Conservation (phyloP, 2,888 invertebrate genomes). For the Epistrophe grossulariae region DNA sequence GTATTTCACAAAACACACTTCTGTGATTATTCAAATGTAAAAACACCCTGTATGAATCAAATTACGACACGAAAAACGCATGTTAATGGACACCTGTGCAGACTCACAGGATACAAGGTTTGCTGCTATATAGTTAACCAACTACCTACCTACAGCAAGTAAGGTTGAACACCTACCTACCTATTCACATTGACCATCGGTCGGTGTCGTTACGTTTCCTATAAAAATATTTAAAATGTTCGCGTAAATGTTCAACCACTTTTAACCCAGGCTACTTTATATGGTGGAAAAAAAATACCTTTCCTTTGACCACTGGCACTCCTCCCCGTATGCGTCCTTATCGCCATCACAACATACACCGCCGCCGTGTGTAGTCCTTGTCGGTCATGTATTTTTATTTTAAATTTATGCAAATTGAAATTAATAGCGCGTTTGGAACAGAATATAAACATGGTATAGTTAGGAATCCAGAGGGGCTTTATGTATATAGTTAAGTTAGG, state of each 20-base stretch:
- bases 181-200: constrained; percentile 44
- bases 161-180: constrained; percentile 24
- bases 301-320: neutral
- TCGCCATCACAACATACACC: neutral
- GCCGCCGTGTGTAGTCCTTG: neutral
- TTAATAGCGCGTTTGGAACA: constrained; percentile 55
- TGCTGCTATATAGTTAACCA: constrained; percentile 22
- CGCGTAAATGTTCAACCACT: constrained; percentile 65
- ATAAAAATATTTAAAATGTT: constrained; percentile 60
- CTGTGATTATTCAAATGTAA: too few species aligned
- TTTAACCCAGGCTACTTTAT: constrained; percentile 22
- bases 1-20: too few species aligned
- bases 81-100: constrained; percentile 46
- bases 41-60: neutral
- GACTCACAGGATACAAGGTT: constrained; percentile 46
- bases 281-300: neutral
- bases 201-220: constrained; percentile 33
- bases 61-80: constrained; percentile 7
- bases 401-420: constrained; percentile 71
- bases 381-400: constrained; percentile 44
- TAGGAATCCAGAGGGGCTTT: constrained; percentile 1
- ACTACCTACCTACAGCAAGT: neutral
- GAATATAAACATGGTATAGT: constrained; percentile 25
- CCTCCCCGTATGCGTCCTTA: neutral
- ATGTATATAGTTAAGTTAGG: neutral